A percentile compares a stretch with the other conserved stretches of the same genome.
Evolutionary conservation across 2,888 invertebrate genomes (phyloP).

Genomic region (Eupithecia pulchellata): DNA sequence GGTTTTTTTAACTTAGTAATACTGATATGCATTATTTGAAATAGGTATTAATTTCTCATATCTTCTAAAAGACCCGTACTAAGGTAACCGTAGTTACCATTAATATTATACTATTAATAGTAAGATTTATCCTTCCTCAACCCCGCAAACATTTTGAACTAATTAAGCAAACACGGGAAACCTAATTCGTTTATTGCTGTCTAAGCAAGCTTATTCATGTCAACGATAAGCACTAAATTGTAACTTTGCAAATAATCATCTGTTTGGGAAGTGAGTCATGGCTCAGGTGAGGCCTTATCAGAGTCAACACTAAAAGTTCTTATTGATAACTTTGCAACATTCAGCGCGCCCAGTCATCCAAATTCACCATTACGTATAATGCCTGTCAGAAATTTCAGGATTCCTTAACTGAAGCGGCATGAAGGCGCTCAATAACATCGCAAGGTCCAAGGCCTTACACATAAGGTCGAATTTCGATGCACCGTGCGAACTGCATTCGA

Average conservation of each 20-base stretch:
- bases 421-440: not conserved
- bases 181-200: slow-evolving; percentile 5
- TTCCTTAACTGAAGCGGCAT: not conserved
- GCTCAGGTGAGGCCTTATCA: slow-evolving; percentile 36
- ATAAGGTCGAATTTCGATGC: slow-evolving; percentile 43
- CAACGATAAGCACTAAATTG: slow-evolving; percentile 19
- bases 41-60: not conserved
- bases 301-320: slow-evolving; percentile 23
- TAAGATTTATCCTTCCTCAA: slow-evolving; percentile 3
- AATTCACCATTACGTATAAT: slow-evolving; percentile 16
- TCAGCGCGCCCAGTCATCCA: slow-evolving; percentile 37
- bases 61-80: not conserved
- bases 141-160: not conserved
- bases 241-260: slow-evolving; percentile 19
- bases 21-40: not conserved
- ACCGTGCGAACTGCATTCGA: slow-evolving; percentile 56
- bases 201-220: slow-evolving; percentile 10
- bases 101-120: no score
- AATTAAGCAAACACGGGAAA: not conserved
- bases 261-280: slow-evolving; percentile 33
- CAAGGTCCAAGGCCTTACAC: slow-evolving; percentile 25
- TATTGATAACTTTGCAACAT: slow-evolving; percentile 24
- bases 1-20: not conserved
- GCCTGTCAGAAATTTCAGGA: not conserved
- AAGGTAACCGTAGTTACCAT: not conserved